Evolutionary conservation across 2,113 vertebrate genomes (phyloP).

Genomic region (Litocranius walleri): DNA sequence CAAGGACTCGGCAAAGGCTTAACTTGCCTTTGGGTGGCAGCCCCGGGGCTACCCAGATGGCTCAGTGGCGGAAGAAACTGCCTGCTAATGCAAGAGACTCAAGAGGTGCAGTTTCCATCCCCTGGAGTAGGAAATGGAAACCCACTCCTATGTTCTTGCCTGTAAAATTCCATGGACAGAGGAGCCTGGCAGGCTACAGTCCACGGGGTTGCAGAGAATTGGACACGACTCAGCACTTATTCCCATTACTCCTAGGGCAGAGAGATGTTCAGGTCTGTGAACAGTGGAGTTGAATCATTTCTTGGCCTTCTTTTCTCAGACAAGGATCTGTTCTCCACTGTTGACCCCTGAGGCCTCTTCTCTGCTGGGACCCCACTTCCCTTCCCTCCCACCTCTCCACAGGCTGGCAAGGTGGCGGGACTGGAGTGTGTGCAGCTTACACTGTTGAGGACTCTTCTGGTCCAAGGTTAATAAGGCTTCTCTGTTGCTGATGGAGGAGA

Average conservation of each 20-base stretch:
- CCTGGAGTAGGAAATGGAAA: neutral
- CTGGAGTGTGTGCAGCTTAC: neutral
- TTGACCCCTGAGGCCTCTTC: neutral
- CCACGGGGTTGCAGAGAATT: neutral
- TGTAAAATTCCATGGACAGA: neutral
- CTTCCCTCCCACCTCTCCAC: neutral
- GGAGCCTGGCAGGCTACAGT: neutral
- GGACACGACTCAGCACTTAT: neutral
- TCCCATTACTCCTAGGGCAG: neutral
- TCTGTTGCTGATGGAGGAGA: neutral
- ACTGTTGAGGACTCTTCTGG: neutral
- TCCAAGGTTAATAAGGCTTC: neutral
- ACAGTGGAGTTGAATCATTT: neutral
- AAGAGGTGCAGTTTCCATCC: neutral
- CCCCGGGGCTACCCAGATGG: neutral
- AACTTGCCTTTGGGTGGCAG: neutral
- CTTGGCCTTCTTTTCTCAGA: neutral
- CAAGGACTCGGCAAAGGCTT: neutral
- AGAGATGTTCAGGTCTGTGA: neutral
- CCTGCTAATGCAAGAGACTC: neutral
- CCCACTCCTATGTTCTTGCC: neutral
- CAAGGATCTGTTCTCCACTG: neutral
- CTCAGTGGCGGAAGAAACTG: neutral
- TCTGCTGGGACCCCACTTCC: neutral
- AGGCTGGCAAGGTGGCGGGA: neutral